These are phyloP conservation scores for Hipposideros armiger DNA, from an alignment of 2,113 vertebrate species.

Conservation along the genomic window DNA sequence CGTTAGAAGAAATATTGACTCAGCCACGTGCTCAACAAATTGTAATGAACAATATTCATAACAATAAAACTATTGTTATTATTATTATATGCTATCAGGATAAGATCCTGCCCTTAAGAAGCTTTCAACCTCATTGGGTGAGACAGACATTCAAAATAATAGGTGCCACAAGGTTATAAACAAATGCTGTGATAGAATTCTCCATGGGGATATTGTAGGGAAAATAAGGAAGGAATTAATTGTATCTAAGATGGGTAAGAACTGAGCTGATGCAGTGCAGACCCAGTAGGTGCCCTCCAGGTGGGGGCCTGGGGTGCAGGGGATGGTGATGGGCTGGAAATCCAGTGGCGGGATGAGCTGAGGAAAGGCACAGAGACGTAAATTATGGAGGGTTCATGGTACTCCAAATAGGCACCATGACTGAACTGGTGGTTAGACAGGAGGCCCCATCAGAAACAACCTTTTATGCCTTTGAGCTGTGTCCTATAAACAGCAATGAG, in stretches of 20 bases:
- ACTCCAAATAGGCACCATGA: background rate
- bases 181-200: background rate
- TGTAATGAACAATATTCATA: background rate
- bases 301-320: background rate
- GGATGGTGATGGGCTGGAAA: background rate
- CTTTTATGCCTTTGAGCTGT: background rate
- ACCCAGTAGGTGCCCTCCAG: background rate
- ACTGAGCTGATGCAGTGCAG: background rate
- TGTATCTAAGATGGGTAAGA: background rate
- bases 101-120: background rate
- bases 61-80: background rate
- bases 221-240: background rate
- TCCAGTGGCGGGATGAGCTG: background rate
- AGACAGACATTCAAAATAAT: slow-evolving; percentile 17
- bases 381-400: background rate
- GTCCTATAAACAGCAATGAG: background rate
- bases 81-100: background rate
- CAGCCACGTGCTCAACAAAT: background rate
- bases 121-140: background rate
- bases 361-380: background rate
- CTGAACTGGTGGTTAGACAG: background rate
- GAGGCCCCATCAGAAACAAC: background rate
- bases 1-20: background rate
- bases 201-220: background rate
- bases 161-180: background rate